phyloP scores from a whole-genome alignment of 1,140 invertebrate species.

The Listronotus oregonensis region DNA sequence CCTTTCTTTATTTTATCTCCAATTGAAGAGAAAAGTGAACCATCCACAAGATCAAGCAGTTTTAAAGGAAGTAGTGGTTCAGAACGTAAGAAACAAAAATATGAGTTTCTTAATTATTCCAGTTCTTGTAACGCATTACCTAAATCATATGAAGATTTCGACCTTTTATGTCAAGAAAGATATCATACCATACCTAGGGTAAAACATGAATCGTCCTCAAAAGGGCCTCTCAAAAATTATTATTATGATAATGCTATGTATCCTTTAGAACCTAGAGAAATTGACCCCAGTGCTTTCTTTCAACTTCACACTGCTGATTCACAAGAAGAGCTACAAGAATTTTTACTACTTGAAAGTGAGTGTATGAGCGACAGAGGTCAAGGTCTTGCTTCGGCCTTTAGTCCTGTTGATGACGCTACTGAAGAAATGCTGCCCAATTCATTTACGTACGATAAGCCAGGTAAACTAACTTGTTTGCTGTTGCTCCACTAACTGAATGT shows the following conservation, averaged over 20 bases:
- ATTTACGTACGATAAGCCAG: constrained; percentile 25
- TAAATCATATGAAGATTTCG: constrained; percentile 34
- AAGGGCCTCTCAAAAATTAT: constrained; percentile 36
- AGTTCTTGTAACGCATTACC: constrained; percentile 51
- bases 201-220: constrained; percentile 39
- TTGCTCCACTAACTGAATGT: constrained; percentile 39
- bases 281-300: constrained; percentile 63
- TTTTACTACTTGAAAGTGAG: constrained; percentile 67
- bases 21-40: constrained; percentile 66
- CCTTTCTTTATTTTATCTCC: constrained; percentile 58
- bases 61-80: constrained; percentile 49
- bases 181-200: constrained; percentile 63
- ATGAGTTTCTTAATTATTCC: constrained; percentile 41
- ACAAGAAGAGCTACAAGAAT: constrained; percentile 69
- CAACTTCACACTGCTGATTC: constrained; percentile 66
- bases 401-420: constrained; percentile 21
- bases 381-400: constrained; percentile 59
- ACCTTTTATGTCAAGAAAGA: constrained; percentile 51
- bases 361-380: constrained; percentile 62
- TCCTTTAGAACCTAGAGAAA: constrained; percentile 64
- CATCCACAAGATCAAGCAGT: constrained; percentile 59
- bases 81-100: constrained; percentile 33
- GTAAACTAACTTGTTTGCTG: constrained; percentile 41
- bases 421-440: not conserved
- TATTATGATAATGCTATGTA: constrained; percentile 57